Evolutionary conservation across 2,888 invertebrate genomes (phyloP), one percentile per base, ranked within the genome.

Genomic region (Thymelicus acteon): DNA sequence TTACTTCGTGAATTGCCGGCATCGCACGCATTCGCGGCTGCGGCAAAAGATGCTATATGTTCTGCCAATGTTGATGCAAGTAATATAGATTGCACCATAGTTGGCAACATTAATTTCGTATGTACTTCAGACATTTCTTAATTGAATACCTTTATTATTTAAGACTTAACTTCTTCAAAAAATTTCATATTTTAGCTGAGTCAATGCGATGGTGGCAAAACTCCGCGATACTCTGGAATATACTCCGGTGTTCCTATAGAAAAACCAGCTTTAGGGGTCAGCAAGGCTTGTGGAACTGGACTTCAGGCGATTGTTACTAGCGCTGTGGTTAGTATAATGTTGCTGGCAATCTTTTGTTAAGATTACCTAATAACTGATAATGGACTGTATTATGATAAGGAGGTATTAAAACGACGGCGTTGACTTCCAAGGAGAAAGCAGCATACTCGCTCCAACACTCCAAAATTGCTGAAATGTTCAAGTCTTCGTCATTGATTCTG

Each of bases 231-330:
- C 88, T 97, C 97, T 70, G 95, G 96, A 0, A 93, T 99, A 12
- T 95, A 96, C 78, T 95, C 96, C 73, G 99, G 98, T 57, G 96
- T 99, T 48, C 97, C 98, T 0, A 86, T 96, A 72, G 96, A 97
- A 40, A 96, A 95, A 73, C 98, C 99, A n/a, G 98, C 98, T 0
- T 88, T 98, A 7, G 96, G 96, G 24, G 95, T 99, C 13, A 99
- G 98, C 89, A 95, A 99, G 76, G 94, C 99, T 15, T 99, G 99
- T 88, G 99, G 99, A 13, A 98, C 98, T 67, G 99, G 99, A 10
- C 97, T 99, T 82, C 99, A 99, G 86, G 95, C 99, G 0, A 94
- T 99, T 72, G 95, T 99, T 7, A 97, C 95, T 85, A 98, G 97
- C 72, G 96, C 97, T 66, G 96, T 98, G 94, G 98, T 97, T 92